Evolutionary conservation across 2,113 vertebrate genomes (phyloP).

Genomic region (Ptyas mucosa): DNA sequence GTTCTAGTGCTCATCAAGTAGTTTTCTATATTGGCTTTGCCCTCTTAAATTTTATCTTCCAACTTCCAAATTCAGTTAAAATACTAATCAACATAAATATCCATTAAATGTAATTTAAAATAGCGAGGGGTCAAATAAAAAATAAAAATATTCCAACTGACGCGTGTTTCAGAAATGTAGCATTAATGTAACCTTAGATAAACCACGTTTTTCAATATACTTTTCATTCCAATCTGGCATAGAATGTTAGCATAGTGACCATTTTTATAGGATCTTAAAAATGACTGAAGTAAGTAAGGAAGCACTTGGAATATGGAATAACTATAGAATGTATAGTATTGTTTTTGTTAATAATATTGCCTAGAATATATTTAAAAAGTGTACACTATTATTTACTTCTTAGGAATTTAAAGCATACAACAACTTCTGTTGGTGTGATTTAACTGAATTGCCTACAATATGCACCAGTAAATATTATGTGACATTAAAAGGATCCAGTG

Average conservation of each 20-base stretch:
- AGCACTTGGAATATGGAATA: neutral
- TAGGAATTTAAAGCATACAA: conserved; percentile 26
- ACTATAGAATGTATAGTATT: neutral
- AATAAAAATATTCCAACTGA: neutral
- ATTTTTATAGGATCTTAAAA: neutral
- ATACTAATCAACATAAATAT: neutral
- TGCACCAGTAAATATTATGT: conserved; percentile 44
- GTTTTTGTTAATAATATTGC: neutral
- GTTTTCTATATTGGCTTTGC: neutral
- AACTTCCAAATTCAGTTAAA: neutral
- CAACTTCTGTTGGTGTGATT: conserved; percentile 53
- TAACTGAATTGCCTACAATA: conserved; percentile 38
- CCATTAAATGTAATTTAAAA: neutral
- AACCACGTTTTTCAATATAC: neutral
- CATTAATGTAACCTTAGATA: neutral
- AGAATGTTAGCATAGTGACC: neutral
- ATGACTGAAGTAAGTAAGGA: neutral
- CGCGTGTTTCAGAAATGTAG: neutral
- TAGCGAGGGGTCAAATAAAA: neutral
- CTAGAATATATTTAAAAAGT: conserved; percentile 9
- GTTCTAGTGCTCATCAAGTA: neutral
- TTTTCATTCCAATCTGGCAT: neutral
- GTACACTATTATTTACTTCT: conserved; percentile 19
- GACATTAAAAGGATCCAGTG: conserved; percentile 43
- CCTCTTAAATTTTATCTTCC: neutral